These are phyloP conservation scores for Forbesichthys agassizii DNA, from an alignment of 2,113 vertebrate species.

Conservation along the genomic window DNA sequence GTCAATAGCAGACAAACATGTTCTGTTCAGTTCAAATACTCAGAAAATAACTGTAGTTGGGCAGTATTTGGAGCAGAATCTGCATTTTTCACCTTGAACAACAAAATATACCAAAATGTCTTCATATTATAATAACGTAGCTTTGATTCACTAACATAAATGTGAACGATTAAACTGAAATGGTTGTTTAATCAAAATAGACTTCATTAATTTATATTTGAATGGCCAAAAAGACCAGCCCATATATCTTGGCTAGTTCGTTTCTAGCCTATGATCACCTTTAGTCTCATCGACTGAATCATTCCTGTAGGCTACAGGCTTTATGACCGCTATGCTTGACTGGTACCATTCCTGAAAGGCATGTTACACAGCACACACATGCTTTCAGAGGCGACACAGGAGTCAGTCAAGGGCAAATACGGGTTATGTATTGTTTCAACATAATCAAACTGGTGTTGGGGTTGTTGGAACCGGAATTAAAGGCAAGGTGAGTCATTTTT, in stretches of 20 bases:
- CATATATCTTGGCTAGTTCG: background rate
- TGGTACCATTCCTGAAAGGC: background rate
- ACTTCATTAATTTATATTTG: constrained; percentile 19
- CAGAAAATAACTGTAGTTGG: constrained; percentile 2
- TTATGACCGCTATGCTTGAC: constrained; percentile 5
- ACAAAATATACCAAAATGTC: background rate
- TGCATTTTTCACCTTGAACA: constrained; percentile 36
- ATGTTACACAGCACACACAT: background rate
- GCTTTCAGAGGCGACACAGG: constrained; percentile 4
- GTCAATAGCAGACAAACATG: constrained; percentile 17
- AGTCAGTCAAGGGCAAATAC: constrained; percentile 33
- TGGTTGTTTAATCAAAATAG: constrained; percentile 19
- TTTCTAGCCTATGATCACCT: constrained; percentile 14
- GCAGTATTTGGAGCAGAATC: constrained; percentile 29
- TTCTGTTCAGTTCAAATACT: constrained; percentile 34
- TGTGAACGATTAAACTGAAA: constrained; percentile 18
- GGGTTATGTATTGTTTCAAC: constrained; percentile 61
- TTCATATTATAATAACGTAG: too few species aligned
- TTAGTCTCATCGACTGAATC: constrained; percentile 11
- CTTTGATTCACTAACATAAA: too few species aligned
- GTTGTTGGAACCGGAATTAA: background rate
- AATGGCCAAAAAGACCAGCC: background rate
- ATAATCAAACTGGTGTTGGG: constrained; percentile 28
- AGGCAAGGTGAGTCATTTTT: too few species aligned
- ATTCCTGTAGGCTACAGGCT: constrained; percentile 11